A percentile compares a stretch with the other conserved stretches of the same genome.
Conservation (phyloP, 2,888 invertebrate genomes). For the Hemistola chrysoprasaria region DNA sequence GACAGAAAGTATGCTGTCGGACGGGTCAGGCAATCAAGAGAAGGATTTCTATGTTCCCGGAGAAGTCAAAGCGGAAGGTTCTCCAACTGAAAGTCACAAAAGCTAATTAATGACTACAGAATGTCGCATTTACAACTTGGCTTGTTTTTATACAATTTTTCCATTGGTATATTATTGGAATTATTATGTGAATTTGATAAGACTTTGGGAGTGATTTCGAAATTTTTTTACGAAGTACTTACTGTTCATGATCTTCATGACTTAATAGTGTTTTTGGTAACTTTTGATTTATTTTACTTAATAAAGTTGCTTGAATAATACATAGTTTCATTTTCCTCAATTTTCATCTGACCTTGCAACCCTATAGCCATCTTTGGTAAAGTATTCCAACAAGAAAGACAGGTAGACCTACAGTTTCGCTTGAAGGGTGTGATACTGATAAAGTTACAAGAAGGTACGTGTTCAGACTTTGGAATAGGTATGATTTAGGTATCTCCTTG, state of each 20-base stretch:
- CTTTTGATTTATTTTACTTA: constrained; percentile 2
- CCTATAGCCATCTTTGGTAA: constrained; percentile 2
- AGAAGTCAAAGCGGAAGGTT: constrained; percentile 15
- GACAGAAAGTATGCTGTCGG: constrained; percentile 31
- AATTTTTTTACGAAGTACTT: no score
- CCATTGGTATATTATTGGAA: no score
- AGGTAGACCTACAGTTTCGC: constrained; percentile 19
- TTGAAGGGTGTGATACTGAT: constrained; percentile 39
- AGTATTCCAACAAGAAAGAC: constrained; percentile 13
- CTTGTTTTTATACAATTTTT: no score
- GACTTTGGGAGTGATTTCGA: no score
- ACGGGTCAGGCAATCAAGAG: constrained; percentile 21
- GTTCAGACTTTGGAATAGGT: constrained; percentile 46
- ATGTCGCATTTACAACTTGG: no score
- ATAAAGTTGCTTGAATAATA: background rate
- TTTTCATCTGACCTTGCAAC: constrained; percentile 2
- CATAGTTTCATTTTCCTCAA: background rate
- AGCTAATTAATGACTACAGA: no score
- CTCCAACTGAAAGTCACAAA: background rate
- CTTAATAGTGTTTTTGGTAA: no score
- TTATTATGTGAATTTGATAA: no score
- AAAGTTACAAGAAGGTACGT: constrained; percentile 48
- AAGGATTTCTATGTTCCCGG: constrained; percentile 59
- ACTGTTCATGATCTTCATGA: no score
- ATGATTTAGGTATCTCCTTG: background rate